phyloP scores from a whole-genome alignment of 1,140 invertebrate genomes.

The Babylonia areolata region DNA sequence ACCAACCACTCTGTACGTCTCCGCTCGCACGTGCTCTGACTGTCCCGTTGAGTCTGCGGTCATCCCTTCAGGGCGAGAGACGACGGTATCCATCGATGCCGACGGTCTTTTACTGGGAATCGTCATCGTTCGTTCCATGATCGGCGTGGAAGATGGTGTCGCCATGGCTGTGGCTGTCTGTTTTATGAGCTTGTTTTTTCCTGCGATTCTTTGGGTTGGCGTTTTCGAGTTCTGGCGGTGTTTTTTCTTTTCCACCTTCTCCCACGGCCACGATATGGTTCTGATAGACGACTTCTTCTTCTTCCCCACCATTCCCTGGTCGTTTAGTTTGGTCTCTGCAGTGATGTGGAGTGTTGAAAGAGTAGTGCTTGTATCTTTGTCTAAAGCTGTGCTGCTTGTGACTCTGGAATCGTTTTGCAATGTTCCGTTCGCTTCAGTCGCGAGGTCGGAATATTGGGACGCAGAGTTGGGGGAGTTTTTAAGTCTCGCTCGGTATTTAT shows the following conservation, averaged over 20 bases:
- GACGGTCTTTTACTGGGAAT: too few relatives aligned
- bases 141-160: too few relatives aligned
- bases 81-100: too few relatives aligned
- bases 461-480: too few relatives aligned
- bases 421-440: too few relatives aligned
- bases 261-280: constrained; percentile 13
- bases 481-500: too few relatives aligned
- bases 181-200: neutral
- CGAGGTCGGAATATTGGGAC: too few relatives aligned
- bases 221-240: neutral
- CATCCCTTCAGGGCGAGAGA: too few relatives aligned
- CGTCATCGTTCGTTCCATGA: neutral
- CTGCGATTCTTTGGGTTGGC: neutral
- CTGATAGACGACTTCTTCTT: neutral
- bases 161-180: neutral
- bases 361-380: neutral
- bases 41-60: too few relatives aligned
- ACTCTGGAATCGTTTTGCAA: neutral
- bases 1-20: too few relatives aligned
- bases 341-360: neutral
- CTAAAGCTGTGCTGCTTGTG: neutral
- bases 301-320: neutral
- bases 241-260: neutral
- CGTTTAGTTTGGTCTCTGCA: neutral
- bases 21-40: too few relatives aligned